Percentiles rank a stretch among this genome's conserved stretches.
Evolutionary conservation across 2,797 vertebrate genomes (phyloP).

Genomic region (Sibirionetta formosa): DNA sequence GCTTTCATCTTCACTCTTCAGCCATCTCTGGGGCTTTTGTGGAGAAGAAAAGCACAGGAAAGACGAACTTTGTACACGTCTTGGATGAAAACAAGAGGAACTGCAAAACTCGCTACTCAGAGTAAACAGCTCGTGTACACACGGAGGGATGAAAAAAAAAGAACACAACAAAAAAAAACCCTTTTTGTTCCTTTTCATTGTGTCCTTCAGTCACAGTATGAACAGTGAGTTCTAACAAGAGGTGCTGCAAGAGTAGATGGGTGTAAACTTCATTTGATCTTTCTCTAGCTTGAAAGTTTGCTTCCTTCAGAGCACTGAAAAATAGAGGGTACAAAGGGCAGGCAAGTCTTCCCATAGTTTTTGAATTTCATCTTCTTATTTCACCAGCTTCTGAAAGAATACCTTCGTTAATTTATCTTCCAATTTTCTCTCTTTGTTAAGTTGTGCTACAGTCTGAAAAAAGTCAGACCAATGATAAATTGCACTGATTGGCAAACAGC

Average conservation of each 20-base stretch:
- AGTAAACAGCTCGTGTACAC: neutral
- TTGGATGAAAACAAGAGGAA: neutral
- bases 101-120: neutral
- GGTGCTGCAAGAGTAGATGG: neutral
- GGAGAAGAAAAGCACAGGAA: neutral
- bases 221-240: neutral
- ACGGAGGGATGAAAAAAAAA: neutral
- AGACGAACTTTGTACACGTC: neutral
- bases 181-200: neutral
- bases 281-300: neutral
- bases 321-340: neutral
- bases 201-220: neutral
- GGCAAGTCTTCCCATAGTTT: neutral
- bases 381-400: neutral
- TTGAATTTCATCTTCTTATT: neutral
- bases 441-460: neutral
- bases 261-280: neutral
- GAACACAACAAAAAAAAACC: no score
- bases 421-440: neutral
- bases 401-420: neutral
- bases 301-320: neutral
- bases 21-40: neutral
- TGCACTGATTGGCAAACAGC: neutral
- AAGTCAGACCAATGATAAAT: neutral
- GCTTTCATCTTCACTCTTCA: neutral